Evolutionary conservation across 2,797 vertebrate genomes (phyloP), one percentile per base, ranked within the genome.

Genomic region (Microctenopoma stevenorrisi): DNA sequence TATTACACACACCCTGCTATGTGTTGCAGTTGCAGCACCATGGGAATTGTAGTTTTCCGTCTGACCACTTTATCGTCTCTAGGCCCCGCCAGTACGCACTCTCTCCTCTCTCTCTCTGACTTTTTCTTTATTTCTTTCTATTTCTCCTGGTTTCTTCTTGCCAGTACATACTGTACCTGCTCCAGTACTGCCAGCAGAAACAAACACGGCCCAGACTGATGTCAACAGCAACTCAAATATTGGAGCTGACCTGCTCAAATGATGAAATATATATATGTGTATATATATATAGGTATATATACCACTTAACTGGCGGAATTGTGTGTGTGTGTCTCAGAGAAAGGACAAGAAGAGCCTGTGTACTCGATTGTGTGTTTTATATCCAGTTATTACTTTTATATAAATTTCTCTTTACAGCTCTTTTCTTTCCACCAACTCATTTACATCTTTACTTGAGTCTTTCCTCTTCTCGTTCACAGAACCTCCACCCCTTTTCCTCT

Each of bases 41-140:
- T 91, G 92, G 92, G 92, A 91, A 76, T 83, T 88, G 78, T 86
- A 89, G 91, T 94, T 91, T 92, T 90, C 88, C 77, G 5, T 68
- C 79, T 67, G 67, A 83, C 69, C 71, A 62, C 74, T 87, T 87
- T 73, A 84, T 77, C 51, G 37, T 82, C 74, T 72, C 53, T 48
- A 26, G 68, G 57, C 61, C 59, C n/a, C 76, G 68, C 78, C 69
- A 82, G 72, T 72, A 60, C 79, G 75, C 67, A 62, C 76, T 78
- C 79, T 56, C 59, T 73, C 22, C 79, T 56, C 59, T 73, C 22
- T 61, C 48, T 47, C 3, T 66, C 53, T 18, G 42, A 18, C 33
- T 53, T 15, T 52, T 37, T 63, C 52, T 37, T 15, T 50, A 57
- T 56, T 25, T 65, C 15, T 52, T 13, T 52, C 33, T 53, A 15